A percentile compares a stretch with the other conserved stretches of the same genome.
Evolutionary conservation across 2,888 invertebrate genomes (phyloP).

Genomic region (Zaprionus lineosus): DNA sequence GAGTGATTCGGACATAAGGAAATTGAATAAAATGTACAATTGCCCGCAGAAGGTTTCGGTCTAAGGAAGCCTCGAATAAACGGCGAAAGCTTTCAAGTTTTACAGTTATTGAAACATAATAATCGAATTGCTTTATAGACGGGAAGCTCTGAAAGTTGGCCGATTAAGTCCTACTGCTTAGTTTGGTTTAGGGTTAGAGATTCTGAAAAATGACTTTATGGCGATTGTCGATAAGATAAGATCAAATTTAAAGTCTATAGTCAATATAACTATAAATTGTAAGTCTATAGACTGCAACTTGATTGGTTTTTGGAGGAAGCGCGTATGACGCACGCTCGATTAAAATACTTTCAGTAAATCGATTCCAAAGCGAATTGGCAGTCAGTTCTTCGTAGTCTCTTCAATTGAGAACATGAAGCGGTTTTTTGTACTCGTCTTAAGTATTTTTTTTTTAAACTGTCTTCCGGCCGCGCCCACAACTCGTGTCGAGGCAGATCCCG

Average conservation of each 20-base stretch:
- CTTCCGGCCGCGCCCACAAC: slow-evolving; percentile 24
- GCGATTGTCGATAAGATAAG: slow-evolving; percentile 36
- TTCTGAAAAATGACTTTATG: too few relatives aligned
- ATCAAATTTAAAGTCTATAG: slow-evolving; percentile 2
- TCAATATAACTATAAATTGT: slow-evolving; percentile 47
- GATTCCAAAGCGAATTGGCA: not conserved
- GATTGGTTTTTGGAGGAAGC: too few relatives aligned
- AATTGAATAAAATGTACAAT: slow-evolving; percentile 79
- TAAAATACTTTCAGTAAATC: not conserved
- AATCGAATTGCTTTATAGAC: too few relatives aligned
- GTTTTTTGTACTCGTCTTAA: not conserved
- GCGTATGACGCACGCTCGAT: too few relatives aligned
- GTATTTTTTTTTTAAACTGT: not conserved
- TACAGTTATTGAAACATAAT: not conserved
- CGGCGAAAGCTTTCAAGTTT: not conserved
- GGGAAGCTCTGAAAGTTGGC: too few relatives aligned
- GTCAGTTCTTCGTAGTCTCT: not conserved
- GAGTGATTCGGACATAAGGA: slow-evolving; percentile 75
- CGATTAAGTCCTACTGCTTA: too few relatives aligned
- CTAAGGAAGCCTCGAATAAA: not conserved
- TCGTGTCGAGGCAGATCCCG: slow-evolving; percentile 85
- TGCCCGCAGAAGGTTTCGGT: slow-evolving; percentile 36
- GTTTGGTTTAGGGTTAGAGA: too few relatives aligned
- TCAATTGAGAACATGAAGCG: slow-evolving; percentile 22
- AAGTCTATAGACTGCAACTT: too few relatives aligned